Evolutionary conservation across 2,888 invertebrate species (phyloP), one percentile per base, ranked within the genome.

Genomic region (Agrochola lychnidis): DNA sequence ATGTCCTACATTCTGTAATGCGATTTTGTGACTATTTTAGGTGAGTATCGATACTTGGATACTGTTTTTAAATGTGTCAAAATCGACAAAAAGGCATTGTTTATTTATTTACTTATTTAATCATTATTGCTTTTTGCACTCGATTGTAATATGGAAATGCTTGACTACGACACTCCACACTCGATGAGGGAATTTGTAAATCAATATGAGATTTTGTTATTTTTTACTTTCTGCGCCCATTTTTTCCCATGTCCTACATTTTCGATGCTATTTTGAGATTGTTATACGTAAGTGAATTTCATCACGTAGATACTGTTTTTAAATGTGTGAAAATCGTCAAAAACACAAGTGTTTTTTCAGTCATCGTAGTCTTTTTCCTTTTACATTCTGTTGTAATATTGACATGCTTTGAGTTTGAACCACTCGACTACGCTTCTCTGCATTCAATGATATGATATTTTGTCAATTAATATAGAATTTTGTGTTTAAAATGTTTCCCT

Each of bases 131-230:
- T 51, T 51, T 51, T 19, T 51, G 51, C 6, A 6, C 2, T 19
- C 6, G 5, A 6, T 51, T 51, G 19, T 51, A 5, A 19, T 51
- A 51, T 51, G 19, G 6, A 0, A 6, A 51, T 14, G 7, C 51
- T 51, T 51, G 19, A 36, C 36, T 36, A 53, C 30, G 71, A 76
- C 71, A 66, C 81, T 84, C 63, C 48, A 57, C 62, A 70, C 75
- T 68, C 63, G 61, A 81, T 75, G 68, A 84, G 85, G 81, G 81
- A 61, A 82, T 82, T 82, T 75, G 68, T n/a, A n/a, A n/a, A n/a
- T 82, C 81, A 82, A 62, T 71, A 84, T 57, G 61, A 36, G 68
- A 75, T 81, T 81, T 74, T n/a, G n/a, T n/a, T 78, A 84, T 76
- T 71, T 86, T 66, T 74, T 74, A 84, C 70, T 70, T 67, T 68